Base-by-base conservation (phyloP, 2,797 vertebrate genomes). In the Pangasius larnaudii region DNA sequence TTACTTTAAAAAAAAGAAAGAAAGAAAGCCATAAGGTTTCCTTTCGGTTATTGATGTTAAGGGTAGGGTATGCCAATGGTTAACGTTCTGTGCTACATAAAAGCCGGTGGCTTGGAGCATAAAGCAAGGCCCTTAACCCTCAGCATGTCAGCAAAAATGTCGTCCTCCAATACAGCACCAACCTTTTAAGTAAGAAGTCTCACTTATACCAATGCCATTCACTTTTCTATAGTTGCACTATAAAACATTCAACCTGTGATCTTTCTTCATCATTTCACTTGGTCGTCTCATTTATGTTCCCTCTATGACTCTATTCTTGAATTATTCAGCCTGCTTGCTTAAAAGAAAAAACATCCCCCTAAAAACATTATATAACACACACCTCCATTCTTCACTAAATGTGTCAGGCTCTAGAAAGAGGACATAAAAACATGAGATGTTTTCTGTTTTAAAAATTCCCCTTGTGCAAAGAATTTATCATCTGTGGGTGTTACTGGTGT, bases 401-500 rank as follows among this genome's bases (percentile, higher is more conserved):
- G 0, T 22, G 0, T 30, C 65, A 81, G 49, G 9, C 13, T 1
- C 2, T 19, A 39, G 24, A 75, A 51, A 75, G 18, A 33, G 8
- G 24, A 39, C 36, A 19, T 51, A 30, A 22, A 58, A 53, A 46
- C 59, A 83, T 42, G 22, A 30, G 18, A 2, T 24, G 30, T 58
- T 39, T 27, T 39, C 78, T 39, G 18, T 24, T 80, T 80, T 19
- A 84, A 85, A 81, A 78, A 77, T 16, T 69, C 56, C 80, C 30
- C 42, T 36, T 56, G 56, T 67, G 65, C 49, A 85, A 69, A 22
- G 53, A 24, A 84, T 3, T 24, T 22, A 27, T 46, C 39, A 80
- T 87, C 39, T 83, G 85, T 85, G 88, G 89, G 87, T 86, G 87
- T 33, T 83, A 5, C 8, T 65, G 80, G 56, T 81, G 78, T 61